Base-by-base conservation (phyloP, 2,888 invertebrate genomes). In the Cephalotes varians region DNA sequence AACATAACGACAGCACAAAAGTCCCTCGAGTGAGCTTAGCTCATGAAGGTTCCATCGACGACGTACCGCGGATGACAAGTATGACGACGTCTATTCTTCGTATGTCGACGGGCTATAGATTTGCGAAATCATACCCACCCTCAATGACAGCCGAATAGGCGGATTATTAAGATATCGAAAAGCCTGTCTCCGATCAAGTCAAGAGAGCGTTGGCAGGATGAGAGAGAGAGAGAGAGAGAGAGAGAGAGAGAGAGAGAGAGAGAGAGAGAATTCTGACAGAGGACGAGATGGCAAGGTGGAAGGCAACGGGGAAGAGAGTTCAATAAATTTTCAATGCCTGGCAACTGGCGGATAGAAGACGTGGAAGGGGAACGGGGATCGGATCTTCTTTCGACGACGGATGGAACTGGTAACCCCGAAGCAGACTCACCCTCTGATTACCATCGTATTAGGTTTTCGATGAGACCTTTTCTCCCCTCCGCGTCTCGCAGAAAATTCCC, bases 401-500 rank as follows among this genome's bases (percentile, higher is more conserved):
- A 87, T 86, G 82, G 82, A 83, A 84, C 83, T 83, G 84, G 85
- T 83, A 86, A 85, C 87, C 71, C 82, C 80, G 71, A 86, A 84
- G 84, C 67, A 85, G 84, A 76, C 80, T 85, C 85, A 83, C 82
- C 60, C 81, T 81, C 90, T 91, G 92, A 93, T 93, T 93, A 93
- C 92, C 91, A 93, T 93, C 91, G 90, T 92, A 93, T 93, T 93
- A 93, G 90, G 88, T 91, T 92, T 92, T 91, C 91, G 90, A 92
- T 92, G 92, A 92, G 87, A 90, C 84, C 87, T 86, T 77, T 85
- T 47, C 73, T 79, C 72, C 72, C 73, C 25, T 31, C 76, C 65
- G 10, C 34, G 18, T 64, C 77, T 49, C 84, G 49, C 21, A 71
- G 83, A 86, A 85, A 88, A 87, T 87, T 86, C 69, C 15, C 79